Conservation (phyloP, 1,140 invertebrate species). For the Acromyrmex echinatior region DNA sequence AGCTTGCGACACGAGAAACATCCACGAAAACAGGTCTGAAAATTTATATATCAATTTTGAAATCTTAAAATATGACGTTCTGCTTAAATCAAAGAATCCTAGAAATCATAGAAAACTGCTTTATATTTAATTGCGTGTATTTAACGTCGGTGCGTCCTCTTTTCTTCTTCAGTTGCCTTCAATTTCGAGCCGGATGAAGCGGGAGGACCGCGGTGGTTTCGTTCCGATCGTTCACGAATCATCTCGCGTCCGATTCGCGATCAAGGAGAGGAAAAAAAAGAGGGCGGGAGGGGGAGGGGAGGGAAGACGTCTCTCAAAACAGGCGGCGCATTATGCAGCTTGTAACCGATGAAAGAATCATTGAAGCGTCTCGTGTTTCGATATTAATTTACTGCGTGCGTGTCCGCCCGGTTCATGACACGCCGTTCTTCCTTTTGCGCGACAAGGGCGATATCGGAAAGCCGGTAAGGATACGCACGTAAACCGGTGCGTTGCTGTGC, state of each 20-base stretch:
- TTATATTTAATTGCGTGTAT: background rate
- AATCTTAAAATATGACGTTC: background rate
- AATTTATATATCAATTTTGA: background rate
- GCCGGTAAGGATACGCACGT: slow-evolving; percentile 5
- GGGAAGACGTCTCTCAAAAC: background rate
- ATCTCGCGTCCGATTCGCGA: background rate
- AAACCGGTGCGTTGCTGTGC: background rate
- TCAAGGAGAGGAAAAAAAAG: background rate
- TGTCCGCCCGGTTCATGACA: slow-evolving; percentile 32
- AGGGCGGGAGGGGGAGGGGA: no score
- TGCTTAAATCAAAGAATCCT: background rate
- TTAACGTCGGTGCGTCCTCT: background rate
- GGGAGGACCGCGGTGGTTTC: background rate
- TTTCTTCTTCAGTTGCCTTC: background rate
- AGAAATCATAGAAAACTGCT: background rate
- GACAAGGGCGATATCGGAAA: slow-evolving; percentile 4
- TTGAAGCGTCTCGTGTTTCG: slow-evolving; percentile 57
- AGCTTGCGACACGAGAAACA: background rate
- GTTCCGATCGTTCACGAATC: slow-evolving; percentile 20
- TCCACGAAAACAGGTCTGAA: background rate
- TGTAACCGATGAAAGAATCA: slow-evolving; percentile 54
- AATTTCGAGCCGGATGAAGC: no score
- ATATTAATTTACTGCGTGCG: slow-evolving; percentile 59
- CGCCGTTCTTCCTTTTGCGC: slow-evolving; percentile 34
- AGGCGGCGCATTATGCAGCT: slow-evolving; percentile 47